Conservation (phyloP, 2,797 vertebrate genomes). For the Limnodromus scolopaceus region DNA sequence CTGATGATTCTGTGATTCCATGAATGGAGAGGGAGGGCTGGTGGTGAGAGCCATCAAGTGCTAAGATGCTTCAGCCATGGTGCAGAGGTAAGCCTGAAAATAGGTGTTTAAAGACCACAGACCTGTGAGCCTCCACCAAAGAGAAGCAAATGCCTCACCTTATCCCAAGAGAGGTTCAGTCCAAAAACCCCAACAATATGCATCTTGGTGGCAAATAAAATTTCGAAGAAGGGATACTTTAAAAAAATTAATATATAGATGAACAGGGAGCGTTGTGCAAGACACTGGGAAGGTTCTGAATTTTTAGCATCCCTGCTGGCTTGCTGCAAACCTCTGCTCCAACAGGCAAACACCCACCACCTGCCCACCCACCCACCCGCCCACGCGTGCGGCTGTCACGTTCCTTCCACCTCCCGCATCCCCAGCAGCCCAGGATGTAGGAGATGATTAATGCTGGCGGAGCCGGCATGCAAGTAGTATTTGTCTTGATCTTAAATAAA, state of each 20-base stretch:
- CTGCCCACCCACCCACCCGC: background rate
- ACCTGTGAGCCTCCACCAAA: background rate
- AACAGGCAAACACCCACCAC: slow-evolving; percentile 38
- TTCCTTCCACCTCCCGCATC: slow-evolving; percentile 49
- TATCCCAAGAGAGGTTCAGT: background rate
- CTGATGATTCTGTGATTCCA: too few relatives aligned
- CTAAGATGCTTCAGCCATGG: background rate
- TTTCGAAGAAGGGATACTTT: background rate
- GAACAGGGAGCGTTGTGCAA: background rate
- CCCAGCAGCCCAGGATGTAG: background rate
- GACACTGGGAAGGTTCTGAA: slow-evolving; percentile 2
- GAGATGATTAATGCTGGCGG: slow-evolving; percentile 36
- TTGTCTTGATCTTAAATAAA: background rate
- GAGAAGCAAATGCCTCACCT: background rate
- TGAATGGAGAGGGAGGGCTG: background rate
- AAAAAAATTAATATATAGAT: too few relatives aligned
- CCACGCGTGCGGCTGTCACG: slow-evolving; percentile 13
- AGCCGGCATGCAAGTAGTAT: background rate
- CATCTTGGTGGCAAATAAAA: background rate
- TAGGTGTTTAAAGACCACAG: background rate
- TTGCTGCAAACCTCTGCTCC: slow-evolving; percentile 53
- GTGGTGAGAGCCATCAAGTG: background rate
- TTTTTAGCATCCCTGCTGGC: background rate
- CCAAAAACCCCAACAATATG: background rate
- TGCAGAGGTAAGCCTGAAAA: background rate